These are phyloP conservation scores for Labroides dimidiatus DNA, from an alignment of 2,797 vertebrate genomes.

Conservation along the genomic window DNA sequence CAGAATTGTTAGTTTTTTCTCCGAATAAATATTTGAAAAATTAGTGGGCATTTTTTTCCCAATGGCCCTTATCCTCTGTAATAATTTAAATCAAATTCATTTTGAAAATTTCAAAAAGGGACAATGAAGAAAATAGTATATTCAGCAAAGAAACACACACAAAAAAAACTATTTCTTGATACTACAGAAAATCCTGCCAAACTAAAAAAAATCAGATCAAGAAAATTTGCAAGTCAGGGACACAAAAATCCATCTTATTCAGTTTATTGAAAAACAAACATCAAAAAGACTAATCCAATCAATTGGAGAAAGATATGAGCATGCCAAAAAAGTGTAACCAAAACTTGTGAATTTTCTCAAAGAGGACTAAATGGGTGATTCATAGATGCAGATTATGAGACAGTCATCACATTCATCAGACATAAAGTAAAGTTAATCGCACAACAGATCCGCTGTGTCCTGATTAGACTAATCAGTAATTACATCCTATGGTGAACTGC, in stretches of 20 bases:
- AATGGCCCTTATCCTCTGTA: too few relatives aligned
- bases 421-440: constrained; percentile 33
- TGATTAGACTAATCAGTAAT: constrained; percentile 53
- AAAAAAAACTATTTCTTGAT: not conserved
- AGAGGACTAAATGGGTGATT: not conserved
- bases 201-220: not conserved
- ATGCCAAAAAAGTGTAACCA: not conserved
- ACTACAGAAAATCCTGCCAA: not conserved
- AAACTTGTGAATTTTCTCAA: not conserved
- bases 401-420: not conserved
- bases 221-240: not conserved
- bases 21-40: too few relatives aligned
- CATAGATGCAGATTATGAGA: not conserved
- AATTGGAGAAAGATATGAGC: too few relatives aligned
- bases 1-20: too few relatives aligned
- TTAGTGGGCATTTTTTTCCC: too few relatives aligned
- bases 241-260: not conserved
- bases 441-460: constrained; percentile 15
- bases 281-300: too few relatives aligned
- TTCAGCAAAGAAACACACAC: not conserved
- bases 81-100: too few relatives aligned
- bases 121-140: too few relatives aligned
- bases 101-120: too few relatives aligned
- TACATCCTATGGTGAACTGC: constrained; percentile 29
- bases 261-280: not conserved